phyloP scores from a whole-genome alignment of 2,888 invertebrate species.

The Platynereis dumerilii region DNA sequence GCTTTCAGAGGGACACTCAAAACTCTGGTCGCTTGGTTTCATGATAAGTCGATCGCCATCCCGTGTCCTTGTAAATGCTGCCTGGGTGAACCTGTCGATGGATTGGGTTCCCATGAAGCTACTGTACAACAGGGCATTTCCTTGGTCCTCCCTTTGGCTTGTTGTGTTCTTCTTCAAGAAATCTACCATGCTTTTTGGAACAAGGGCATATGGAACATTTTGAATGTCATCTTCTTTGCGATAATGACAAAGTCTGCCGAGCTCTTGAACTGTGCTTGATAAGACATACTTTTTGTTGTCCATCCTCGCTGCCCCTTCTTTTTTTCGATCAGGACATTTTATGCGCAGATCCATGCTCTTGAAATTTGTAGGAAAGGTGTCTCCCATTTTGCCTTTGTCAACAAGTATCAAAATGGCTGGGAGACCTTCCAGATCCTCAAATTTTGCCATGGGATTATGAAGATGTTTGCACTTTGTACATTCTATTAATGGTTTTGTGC shows the following conservation, averaged over 20 bases:
- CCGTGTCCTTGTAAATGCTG: too few species aligned
- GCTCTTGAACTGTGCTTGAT: slow-evolving; percentile 19
- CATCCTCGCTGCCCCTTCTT: neutral
- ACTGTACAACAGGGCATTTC: too few species aligned
- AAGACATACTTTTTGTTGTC: neutral
- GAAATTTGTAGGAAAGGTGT: slow-evolving; percentile 27
- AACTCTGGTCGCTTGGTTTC: too few species aligned
- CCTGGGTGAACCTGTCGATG: too few species aligned
- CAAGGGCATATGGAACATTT: slow-evolving; percentile 21
- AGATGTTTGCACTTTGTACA: slow-evolving; percentile 22
- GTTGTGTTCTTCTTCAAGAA: too few species aligned
- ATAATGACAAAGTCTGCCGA: slow-evolving; percentile 27
- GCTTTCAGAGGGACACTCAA: too few species aligned
- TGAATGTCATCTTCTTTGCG: neutral
- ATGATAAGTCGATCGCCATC: too few species aligned
- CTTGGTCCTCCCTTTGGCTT: too few species aligned
- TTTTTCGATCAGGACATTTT: neutral
- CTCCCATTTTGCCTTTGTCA: slow-evolving; percentile 27
- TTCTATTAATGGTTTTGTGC: too few species aligned
- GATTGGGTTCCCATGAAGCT: too few species aligned
- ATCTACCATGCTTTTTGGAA: too few species aligned
- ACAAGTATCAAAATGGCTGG: too few species aligned
- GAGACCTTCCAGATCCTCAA: slow-evolving; percentile 16
- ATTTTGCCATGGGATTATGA: slow-evolving; percentile 20
- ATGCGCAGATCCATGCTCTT: slow-evolving; percentile 27